A percentile compares a stretch with the other conserved stretches of the same genome.
phyloP scores from a whole-genome alignment of 2,888 invertebrate species.

The Trypoxylon attenuatum region DNA sequence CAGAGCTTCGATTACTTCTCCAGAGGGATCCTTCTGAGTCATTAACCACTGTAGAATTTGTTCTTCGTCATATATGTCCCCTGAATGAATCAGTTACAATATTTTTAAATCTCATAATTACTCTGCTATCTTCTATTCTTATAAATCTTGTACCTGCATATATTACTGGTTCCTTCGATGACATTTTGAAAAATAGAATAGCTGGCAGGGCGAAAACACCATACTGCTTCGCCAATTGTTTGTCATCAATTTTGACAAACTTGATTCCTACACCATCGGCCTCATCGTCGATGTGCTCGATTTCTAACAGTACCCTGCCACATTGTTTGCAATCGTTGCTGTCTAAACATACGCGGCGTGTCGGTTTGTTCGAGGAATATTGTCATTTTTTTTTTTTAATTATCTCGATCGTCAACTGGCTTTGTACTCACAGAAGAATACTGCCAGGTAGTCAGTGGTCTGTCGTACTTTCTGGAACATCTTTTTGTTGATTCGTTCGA shows the following conservation, averaged over 20 bases:
- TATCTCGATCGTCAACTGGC: not conserved
- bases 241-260: conserved; percentile 94
- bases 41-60: conserved; percentile 92
- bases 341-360: conserved; percentile 80
- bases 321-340: conserved; percentile 97
- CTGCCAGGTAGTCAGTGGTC: conserved; percentile 91
- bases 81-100: conserved; percentile 69
- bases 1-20: conserved; percentile 91
- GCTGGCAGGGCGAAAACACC: conserved; percentile 94
- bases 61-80: conserved; percentile 90
- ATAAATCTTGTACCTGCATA: conserved; percentile 87
- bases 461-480: conserved; percentile 95
- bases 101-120: not conserved
- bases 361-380: conserved; percentile 35
- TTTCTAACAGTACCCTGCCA: conserved; percentile 88
- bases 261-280: conserved; percentile 93
- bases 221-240: conserved; percentile 88
- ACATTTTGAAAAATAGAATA: conserved; percentile 91
- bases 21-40: conserved; percentile 93
- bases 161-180: conserved; percentile 92
- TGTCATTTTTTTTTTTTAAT: not conserved
- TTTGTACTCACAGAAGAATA: conserved; percentile 90
- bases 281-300: conserved; percentile 95
- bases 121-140: conserved; percentile 37
- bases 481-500: conserved; percentile 92